phyloP scores from a whole-genome alignment of 2,888 invertebrate species.

The Gymnocheta viridis region DNA sequence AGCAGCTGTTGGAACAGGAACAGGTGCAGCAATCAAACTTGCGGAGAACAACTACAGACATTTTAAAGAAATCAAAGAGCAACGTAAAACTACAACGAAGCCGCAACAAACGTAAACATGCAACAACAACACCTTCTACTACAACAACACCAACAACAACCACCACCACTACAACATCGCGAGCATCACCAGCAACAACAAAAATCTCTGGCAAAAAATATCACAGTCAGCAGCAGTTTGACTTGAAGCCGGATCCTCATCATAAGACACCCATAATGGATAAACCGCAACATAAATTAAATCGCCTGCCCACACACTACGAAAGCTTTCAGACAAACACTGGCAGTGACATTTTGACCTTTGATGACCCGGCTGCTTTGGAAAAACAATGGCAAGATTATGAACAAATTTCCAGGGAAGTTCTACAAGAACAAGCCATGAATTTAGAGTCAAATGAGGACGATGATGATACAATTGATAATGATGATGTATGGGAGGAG shows the following conservation, averaged over 20 bases:
- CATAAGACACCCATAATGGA: constrained; percentile 73
- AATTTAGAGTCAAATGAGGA: constrained; percentile 59
- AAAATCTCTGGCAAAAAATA: constrained; percentile 40
- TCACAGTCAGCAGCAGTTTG: not conserved
- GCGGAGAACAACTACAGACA: constrained; percentile 13
- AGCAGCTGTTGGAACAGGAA: constrained; percentile 51
- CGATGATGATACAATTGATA: constrained; percentile 1
- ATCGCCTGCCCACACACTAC: constrained; percentile 77
- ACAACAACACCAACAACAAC: constrained; percentile 46
- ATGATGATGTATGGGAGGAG: constrained; percentile 20
- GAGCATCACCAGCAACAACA: constrained; percentile 60
- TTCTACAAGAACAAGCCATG: constrained; percentile 71
- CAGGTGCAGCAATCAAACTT: constrained; percentile 16
- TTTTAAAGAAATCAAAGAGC: constrained; percentile 38
- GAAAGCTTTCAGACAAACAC: constrained; percentile 79
- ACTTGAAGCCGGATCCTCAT: constrained; percentile 75
- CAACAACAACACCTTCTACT: constrained; percentile 36
- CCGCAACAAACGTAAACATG: constrained; percentile 62
- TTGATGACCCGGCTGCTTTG: constrained; percentile 74
- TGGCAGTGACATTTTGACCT: constrained; percentile 78
- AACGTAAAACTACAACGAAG: constrained; percentile 68
- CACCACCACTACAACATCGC: constrained; percentile 56
- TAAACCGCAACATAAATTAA: constrained; percentile 72
- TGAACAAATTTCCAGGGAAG: constrained; percentile 67
- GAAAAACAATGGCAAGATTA: constrained; percentile 71